Conservation (phyloP, 2,113 vertebrate genomes). For the Talpa occidentalis region DNA sequence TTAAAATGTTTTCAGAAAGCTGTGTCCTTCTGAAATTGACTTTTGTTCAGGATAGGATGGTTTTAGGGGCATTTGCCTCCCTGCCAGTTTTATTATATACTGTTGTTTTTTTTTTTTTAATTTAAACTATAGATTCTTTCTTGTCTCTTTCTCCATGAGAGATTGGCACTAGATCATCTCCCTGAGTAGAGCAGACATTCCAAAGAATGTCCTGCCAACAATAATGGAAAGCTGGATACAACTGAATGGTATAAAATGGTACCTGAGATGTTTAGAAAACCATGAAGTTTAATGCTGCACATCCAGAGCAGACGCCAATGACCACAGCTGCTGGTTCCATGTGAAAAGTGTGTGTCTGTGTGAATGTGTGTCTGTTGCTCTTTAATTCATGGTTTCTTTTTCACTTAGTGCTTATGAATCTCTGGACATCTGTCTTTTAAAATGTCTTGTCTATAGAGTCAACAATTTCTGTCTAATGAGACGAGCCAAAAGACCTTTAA, state of each 20-base stretch:
- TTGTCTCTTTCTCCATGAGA: constrained; percentile 66
- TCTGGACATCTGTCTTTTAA: constrained; percentile 70
- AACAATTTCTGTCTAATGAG: constrained; percentile 70
- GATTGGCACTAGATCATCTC: constrained; percentile 73
- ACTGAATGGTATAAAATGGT: constrained; percentile 79
- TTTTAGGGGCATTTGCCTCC: constrained; percentile 33
- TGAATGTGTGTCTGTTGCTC: background rate
- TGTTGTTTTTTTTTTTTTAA: constrained; percentile 53
- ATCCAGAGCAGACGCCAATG: constrained; percentile 65
- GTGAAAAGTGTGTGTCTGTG: background rate
- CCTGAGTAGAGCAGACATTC: constrained; percentile 82
- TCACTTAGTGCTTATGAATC: constrained; percentile 54
- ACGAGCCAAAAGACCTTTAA: constrained; percentile 65
- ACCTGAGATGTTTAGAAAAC: constrained; percentile 81
- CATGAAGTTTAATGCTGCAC: constrained; percentile 73
- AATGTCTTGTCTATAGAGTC: constrained; percentile 67
- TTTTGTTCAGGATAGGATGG: constrained; percentile 51
- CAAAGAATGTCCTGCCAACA: constrained; percentile 82
- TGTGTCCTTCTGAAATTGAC: constrained; percentile 42
- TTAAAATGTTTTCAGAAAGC: constrained; percentile 27
- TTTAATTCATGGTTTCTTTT: constrained; percentile 18
- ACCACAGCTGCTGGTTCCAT: constrained; percentile 31
- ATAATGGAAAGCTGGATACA: constrained; percentile 85
- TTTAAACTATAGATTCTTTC: constrained; percentile 69
- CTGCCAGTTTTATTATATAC: constrained; percentile 55